Conservation (phyloP, 2,113 vertebrate genomes). For the Anoplopoma fimbria region DNA sequence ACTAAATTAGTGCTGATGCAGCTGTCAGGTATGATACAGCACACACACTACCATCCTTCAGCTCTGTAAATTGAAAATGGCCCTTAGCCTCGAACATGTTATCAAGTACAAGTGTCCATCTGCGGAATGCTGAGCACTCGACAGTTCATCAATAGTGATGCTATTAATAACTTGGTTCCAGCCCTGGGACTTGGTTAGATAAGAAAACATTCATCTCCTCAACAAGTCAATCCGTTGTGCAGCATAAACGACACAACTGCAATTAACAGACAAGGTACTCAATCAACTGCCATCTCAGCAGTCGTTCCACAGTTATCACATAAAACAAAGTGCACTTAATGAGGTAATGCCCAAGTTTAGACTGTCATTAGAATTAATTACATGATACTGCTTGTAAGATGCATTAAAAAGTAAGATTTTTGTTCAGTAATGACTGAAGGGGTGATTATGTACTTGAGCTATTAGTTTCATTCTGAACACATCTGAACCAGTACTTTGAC, state of each 20-base stretch:
- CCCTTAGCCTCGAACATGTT: conserved; percentile 53
- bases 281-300: conserved; percentile 41
- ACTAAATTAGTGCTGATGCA: conserved; percentile 32
- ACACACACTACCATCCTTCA: conserved; percentile 17
- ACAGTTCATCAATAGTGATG: conserved; percentile 66
- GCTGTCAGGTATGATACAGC: conserved; percentile 24
- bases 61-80: conserved; percentile 56
- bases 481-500: background rate
- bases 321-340: conserved; percentile 47
- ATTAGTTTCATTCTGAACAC: background rate
- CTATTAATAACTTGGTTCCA: conserved; percentile 65
- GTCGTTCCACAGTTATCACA: conserved; percentile 32
- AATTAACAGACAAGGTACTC: conserved; percentile 45
- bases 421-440: background rate
- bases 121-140: conserved; percentile 60
- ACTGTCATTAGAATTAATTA: conserved; percentile 26
- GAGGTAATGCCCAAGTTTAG: conserved; percentile 28
- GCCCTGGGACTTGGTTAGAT: conserved; percentile 40
- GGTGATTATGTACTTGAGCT: background rate
- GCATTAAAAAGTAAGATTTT: conserved; percentile 18
- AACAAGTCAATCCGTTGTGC: conserved; percentile 44
- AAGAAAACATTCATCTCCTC: conserved; percentile 58
- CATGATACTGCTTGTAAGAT: background rate
- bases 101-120: conserved; percentile 68
- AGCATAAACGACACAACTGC: conserved; percentile 35